These are phyloP conservation scores for Torymus texanus DNA, from an alignment of 2,888 invertebrate species.

Conservation along the genomic window DNA sequence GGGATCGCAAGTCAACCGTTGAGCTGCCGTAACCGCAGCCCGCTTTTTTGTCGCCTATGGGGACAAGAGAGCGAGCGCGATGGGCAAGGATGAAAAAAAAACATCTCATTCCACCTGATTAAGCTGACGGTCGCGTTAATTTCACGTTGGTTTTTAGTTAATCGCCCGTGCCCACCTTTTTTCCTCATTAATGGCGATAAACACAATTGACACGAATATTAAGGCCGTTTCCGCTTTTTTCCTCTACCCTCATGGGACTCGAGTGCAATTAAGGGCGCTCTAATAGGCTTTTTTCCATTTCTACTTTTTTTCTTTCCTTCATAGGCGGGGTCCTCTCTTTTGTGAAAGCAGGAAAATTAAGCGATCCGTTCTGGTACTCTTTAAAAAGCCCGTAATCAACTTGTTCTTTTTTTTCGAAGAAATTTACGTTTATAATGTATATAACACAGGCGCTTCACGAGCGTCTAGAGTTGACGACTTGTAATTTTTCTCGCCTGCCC, in stretches of 20 bases:
- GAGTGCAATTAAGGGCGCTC: conserved; percentile 33
- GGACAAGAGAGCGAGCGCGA: no score
- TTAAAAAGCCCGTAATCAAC: conserved; percentile 42
- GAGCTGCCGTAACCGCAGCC: no score
- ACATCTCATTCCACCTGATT: no score
- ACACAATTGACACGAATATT: conserved; percentile 11
- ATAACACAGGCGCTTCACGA: not conserved
- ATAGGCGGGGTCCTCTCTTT: not conserved
- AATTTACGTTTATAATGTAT: conserved; percentile 26
- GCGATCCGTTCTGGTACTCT: not conserved
- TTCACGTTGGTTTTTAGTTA: not conserved
- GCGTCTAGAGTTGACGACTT: not conserved
- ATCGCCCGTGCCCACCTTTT: not conserved
- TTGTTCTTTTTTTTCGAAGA: conserved; percentile 2
- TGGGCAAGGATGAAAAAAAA: no score
- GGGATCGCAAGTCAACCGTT: no score
- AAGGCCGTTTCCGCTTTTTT: not conserved
- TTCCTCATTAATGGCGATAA: conserved; percentile 5
- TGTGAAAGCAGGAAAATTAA: conserved; percentile 31
- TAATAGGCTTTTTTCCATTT: conserved; percentile 23
- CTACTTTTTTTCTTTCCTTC: not conserved
- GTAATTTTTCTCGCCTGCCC: conserved; percentile 8
- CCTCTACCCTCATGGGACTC: no score
- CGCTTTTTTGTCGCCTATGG: no score
- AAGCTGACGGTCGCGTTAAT: not conserved